phyloP scores from a whole-genome alignment of 1,140 invertebrate species.

The Mycetomoellerius zeteki region DNA sequence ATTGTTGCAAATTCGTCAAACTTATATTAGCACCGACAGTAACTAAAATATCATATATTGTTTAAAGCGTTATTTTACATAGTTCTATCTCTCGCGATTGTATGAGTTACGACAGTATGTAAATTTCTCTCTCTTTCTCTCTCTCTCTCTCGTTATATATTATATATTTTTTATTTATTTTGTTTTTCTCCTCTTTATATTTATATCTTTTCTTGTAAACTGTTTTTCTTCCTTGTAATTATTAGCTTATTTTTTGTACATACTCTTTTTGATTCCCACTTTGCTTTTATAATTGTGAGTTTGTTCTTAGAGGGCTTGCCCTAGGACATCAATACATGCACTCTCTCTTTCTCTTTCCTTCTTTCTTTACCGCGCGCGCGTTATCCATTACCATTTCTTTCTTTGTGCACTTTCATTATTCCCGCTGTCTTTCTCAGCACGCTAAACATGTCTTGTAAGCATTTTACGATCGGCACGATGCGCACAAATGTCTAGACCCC shows the following conservation, averaged over 20 bases:
- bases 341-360: not conserved
- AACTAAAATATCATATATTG: not conserved
- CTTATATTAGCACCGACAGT: not conserved
- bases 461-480: constrained; percentile 72
- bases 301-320: too few relatives aligned
- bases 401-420: constrained; percentile 60
- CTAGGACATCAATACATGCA: too few relatives aligned
- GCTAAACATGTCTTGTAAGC: constrained; percentile 75
- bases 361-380: not conserved
- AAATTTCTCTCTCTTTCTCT: constrained; percentile 9
- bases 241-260: too few relatives aligned
- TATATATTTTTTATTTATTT: too few relatives aligned
- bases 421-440: constrained; percentile 47
- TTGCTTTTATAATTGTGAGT: too few relatives aligned
- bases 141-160: not conserved
- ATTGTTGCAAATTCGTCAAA: constrained; percentile 40
- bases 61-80: not conserved
- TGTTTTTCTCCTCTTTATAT: too few relatives aligned
- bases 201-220: too few relatives aligned
- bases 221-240: too few relatives aligned
- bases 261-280: too few relatives aligned
- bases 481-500: constrained; percentile 65
- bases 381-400: constrained; percentile 47
- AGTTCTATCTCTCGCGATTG: constrained; percentile 27
- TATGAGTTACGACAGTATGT: constrained; percentile 48